Conservation (phyloP, 2,113 vertebrate genomes). For the Macquaria ambigua region DNA sequence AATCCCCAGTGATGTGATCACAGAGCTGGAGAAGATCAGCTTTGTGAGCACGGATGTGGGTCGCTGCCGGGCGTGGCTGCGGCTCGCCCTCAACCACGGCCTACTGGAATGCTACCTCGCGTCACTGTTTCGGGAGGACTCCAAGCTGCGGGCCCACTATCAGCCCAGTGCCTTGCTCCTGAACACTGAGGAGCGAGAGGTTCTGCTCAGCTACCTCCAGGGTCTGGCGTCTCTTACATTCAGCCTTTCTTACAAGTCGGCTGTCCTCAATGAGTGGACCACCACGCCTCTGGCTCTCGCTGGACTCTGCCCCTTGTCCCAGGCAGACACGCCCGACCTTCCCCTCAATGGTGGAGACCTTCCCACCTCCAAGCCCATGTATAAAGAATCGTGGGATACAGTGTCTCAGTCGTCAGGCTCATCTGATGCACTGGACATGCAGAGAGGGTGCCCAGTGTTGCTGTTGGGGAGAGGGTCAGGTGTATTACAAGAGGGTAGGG, state of each 20-base stretch:
- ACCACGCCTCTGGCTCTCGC: constrained; percentile 91
- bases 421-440: constrained; percentile 85
- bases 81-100: constrained; percentile 93
- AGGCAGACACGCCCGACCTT: constrained; percentile 78
- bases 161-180: constrained; percentile 90
- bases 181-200: constrained; percentile 91
- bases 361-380: constrained; percentile 55
- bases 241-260: constrained; percentile 94
- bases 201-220: constrained; percentile 95
- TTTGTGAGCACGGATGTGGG: constrained; percentile 94
- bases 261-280: constrained; percentile 96
- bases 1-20: constrained; percentile 87
- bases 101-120: constrained; percentile 94
- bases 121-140: constrained; percentile 89
- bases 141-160: constrained; percentile 88
- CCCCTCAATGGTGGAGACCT: constrained; percentile 38
- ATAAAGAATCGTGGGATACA: constrained; percentile 89
- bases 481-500: constrained; percentile 65
- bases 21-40: constrained; percentile 89
- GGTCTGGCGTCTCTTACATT: constrained; percentile 93
- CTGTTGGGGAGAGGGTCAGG: constrained; percentile 34
- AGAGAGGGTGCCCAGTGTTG: constrained; percentile 58
- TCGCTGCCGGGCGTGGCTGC: constrained; percentile 94
- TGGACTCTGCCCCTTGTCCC: constrained; percentile 86
- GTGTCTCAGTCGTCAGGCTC: constrained; percentile 89